Base-by-base conservation (phyloP, 2,888 invertebrate species). In the Orgyia antiqua region DNA sequence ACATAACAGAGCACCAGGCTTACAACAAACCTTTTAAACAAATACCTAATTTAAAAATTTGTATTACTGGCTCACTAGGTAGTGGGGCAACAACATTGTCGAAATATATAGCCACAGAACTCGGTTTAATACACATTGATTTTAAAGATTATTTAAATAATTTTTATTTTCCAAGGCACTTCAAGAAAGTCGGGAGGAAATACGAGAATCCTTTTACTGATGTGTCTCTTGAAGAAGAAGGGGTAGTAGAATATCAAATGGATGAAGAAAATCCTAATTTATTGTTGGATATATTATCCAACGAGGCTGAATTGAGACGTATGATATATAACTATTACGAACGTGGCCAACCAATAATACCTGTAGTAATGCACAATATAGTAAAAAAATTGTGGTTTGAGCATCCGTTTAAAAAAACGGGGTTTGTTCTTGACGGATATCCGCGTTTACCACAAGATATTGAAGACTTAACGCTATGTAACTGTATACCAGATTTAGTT, bases 401-500 rank as follows among this genome's bases (percentile, higher is more conserved):
- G 28, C 61, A 80, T 28, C 88, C 90, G 0, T 87, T 75, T 52
- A 65, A 60, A 10, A 51, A 59, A 3, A 68, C 64, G 10, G 90
- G 91, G 3, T 77, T 91, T 55, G 73, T 91, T 21, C 58, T 92
- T 20, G 90, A 91, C 59, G 89, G 89, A 29, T 91, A 89, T 68
- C 92, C 92, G 5, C 88, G 78, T 58, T 62, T 87, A 35, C 60
- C 80, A 4, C 65, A 69, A 27, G 91, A 91, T 59, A 58, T 89
- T 2, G 78, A 88, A 41, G 74, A 83, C 20, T 88, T 90, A 80
- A 36, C 76, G 3, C 51, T 76, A 12, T 65, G 73, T 45, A 83
- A 65, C 52, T 75, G 84, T 18, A 78, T 91, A 29, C 91, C 92
- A 1, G 90, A 91, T 60, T 48, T 89, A 31, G 59, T 91, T 5